A percentile compares a stretch with the other conserved stretches of the same genome.
phyloP scores from a whole-genome alignment of 64 coral and sea anemone species.

The Montipora sp. region DNA sequence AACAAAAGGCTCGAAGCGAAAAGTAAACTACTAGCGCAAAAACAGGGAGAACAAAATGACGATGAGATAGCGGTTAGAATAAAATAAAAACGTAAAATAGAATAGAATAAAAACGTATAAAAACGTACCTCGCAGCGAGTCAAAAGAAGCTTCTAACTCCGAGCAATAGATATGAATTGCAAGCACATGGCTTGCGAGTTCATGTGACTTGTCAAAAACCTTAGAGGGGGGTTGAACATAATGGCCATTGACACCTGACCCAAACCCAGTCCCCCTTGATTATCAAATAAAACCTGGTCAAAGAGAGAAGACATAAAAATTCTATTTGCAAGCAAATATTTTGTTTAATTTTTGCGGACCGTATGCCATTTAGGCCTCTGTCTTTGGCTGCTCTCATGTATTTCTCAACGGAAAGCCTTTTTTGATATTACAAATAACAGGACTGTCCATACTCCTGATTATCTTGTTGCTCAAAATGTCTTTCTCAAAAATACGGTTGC shows the following conservation, averaged over 20 bases:
- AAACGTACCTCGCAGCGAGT: slow-evolving; percentile 10
- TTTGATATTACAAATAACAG: not conserved
- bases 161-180: not conserved
- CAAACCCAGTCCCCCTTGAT: too few species aligned
- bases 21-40: not conserved
- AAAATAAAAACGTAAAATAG: slow-evolving; percentile 1
- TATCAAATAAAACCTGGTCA: too few species aligned
- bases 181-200: not conserved
- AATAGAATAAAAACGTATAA: not conserved
- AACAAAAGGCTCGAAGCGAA: not conserved
- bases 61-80: not conserved
- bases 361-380: too few species aligned
- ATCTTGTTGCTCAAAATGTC: not conserved
- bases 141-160: not conserved
- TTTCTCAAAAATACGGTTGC: not conserved
- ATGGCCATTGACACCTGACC: not conserved
- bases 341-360: too few species aligned
- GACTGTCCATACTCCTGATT: not conserved
- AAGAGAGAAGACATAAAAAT: too few species aligned
- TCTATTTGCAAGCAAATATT: too few species aligned
- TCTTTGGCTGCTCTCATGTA: too few species aligned
- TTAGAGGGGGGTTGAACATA: not conserved
- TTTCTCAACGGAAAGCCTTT: not conserved
- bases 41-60: not conserved
- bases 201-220: not conserved